Base-by-base conservation (phyloP, 1,140 invertebrate species). In the Piezodorus guildinii region DNA sequence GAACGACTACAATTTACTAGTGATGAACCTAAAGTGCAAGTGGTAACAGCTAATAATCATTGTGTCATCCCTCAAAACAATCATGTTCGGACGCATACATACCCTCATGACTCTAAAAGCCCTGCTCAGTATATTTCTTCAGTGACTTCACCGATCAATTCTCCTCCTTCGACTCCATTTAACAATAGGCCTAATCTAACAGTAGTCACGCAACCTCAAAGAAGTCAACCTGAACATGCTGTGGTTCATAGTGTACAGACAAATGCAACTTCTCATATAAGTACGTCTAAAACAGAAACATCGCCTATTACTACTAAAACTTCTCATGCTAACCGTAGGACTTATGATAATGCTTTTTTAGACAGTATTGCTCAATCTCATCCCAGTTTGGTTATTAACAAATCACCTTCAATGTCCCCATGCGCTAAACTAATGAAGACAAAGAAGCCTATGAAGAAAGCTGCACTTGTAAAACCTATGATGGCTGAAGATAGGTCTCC, bases 401-500 rank as follows among this genome's bases (percentile, higher is more conserved):
- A 72, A 56, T 68, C 68, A 12, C 60, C 60, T 16, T 25, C 23
- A 2, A 30, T 49, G 43, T 34, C 49, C 19, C 56, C 54, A 1
- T 56, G 51, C n/a, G 34, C 65, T 17, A 65, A 64, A 56, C 21
- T 62, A n/a, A 65, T 65, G 44, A 67, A 67, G 62, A 66, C 61
- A n/a, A 69, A 69, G 51, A 68, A 69, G 45, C 66, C 65, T 17
- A 54, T 65, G 9, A 72, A 72, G 64, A 70, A 71, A 63, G 70
- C 71, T 12, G 71, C 71, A n/a, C 67, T 72, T n/a, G 71, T 72
- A 1, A 72, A 72, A 63, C 70, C 70, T 16, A 72, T 71, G 70
- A 70, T 72, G 66, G 62, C 66, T 14, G 69, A 67, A 54, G 67
- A 69, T 51, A 59, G 62, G 30, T 43, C 15, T 14, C 17, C 19